These are phyloP conservation scores for Corvus cornix DNA, from an alignment of 2,113 vertebrate genomes.

Conservation along the genomic window DNA sequence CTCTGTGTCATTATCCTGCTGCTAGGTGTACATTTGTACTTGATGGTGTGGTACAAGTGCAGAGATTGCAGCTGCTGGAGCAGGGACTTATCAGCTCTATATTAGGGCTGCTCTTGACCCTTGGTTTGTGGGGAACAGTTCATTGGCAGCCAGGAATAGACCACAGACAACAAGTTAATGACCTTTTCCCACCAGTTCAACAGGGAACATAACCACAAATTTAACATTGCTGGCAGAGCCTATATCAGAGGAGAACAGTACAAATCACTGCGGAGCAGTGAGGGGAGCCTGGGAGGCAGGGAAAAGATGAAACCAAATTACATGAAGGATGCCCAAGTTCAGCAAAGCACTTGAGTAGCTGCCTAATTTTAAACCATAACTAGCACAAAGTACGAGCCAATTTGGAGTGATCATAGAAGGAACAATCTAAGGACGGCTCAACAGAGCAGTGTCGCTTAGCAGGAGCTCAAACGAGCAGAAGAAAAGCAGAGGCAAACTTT, in stretches of 20 bases:
- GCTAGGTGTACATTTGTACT: background rate
- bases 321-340: background rate
- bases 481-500: constrained; percentile 38
- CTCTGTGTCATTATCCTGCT: background rate
- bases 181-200: constrained; percentile 31
- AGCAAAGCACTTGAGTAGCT: constrained; percentile 13
- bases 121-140: background rate
- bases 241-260: background rate
- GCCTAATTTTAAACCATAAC: constrained; percentile 16
- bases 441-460: background rate
- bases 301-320: constrained; percentile 36
- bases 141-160: background rate
- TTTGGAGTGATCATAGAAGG: background rate
- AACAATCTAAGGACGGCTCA: constrained; percentile 1
- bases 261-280: background rate
- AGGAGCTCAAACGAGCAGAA: background rate
- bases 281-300: background rate
- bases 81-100: background rate
- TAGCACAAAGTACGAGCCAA: background rate
- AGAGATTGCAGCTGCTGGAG: background rate
- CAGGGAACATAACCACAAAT: constrained; percentile 14
- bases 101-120: constrained; percentile 29
- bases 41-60: background rate
- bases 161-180: background rate
- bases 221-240: background rate